Base-by-base conservation (phyloP, 1,140 invertebrate species). In the Teleogryllus occipitalis region DNA sequence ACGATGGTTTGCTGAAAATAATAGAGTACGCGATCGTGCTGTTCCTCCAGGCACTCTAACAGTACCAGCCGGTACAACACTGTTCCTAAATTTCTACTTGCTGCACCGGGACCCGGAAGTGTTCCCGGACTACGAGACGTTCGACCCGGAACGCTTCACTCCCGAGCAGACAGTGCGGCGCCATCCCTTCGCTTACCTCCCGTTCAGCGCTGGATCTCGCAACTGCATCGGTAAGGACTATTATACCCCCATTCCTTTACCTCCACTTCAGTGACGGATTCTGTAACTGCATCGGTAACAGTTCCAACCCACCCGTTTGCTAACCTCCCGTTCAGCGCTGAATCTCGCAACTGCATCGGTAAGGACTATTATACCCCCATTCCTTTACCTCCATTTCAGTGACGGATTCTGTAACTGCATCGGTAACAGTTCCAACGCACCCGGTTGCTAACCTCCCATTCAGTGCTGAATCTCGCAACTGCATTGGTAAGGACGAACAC, bases 111-210 rank as follows among this genome's bases (percentile, higher is more conserved):
- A 89, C 79, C 82, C 85, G 14, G 82, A 86, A 27, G 82, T 84
- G 72, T 91, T 86, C 81, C 86, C 88, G 22, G 85, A 91, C 76
- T 89, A 90, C 7, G 86, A 89, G 47, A 82, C 82, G 8, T 92
- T 90, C 82, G 85, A 90, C 83, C 90, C 90, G 0, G 88, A 91
- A 49, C 84, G 89, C 78, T 91, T 91, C 82, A 81, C 85, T 7
- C 85, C 86, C 15, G 82, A 84, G 76, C 83, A 84, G 54, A 81
- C 81, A 8, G 75, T 78, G 7, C 78, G 84, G 65, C 81, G 85
- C 77, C 75, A 84, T 72, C 83, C 83, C 0, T 85, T 81, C 77
- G 83, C 83, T 3, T 89, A 86, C 81, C 81, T 89, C 21, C 87
- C 89, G 8, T 89, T 89, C 82, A 87, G 88, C 21, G 87, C 86